phyloP scores from a whole-genome alignment of 2,888 invertebrate genomes.

The Ochropleura plecta region DNA sequence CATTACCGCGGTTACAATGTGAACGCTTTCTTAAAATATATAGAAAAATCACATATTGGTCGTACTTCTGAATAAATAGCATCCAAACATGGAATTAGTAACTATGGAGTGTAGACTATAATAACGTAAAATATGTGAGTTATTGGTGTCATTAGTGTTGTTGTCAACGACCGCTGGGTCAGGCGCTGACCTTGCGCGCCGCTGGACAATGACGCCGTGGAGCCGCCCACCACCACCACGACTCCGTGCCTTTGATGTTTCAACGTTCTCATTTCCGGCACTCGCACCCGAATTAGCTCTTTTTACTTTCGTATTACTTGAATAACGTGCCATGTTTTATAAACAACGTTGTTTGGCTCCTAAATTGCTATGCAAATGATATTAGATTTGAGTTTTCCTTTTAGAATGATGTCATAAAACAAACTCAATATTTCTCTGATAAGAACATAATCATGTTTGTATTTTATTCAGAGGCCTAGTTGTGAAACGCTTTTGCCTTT shows the following conservation, averaged over 20 bases:
- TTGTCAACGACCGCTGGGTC: slow-evolving; percentile 60
- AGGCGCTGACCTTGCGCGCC: slow-evolving; percentile 55
- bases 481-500: not conserved
- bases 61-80: not conserved
- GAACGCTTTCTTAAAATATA: not conserved
- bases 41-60: not conserved
- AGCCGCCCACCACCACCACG: slow-evolving; percentile 43
- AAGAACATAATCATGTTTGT: slow-evolving; percentile 16
- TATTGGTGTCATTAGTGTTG: slow-evolving; percentile 32
- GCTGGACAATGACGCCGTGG: slow-evolving; percentile 49
- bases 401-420: slow-evolving; percentile 1
- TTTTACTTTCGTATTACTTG: slow-evolving; percentile 35
- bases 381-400: not conserved
- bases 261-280: slow-evolving; percentile 51
- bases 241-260: slow-evolving; percentile 47
- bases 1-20: not conserved
- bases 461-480: slow-evolving; percentile 1
- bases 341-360: slow-evolving; percentile 6
- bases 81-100: not conserved
- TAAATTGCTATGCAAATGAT: slow-evolving; percentile 15
- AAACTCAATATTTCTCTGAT: not conserved
- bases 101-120: not conserved
- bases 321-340: slow-evolving; percentile 22
- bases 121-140: slow-evolving; percentile 1
- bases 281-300: slow-evolving; percentile 26